Conservation (phyloP, 2,797 vertebrate genomes). For the Limosa lapponica region DNA sequence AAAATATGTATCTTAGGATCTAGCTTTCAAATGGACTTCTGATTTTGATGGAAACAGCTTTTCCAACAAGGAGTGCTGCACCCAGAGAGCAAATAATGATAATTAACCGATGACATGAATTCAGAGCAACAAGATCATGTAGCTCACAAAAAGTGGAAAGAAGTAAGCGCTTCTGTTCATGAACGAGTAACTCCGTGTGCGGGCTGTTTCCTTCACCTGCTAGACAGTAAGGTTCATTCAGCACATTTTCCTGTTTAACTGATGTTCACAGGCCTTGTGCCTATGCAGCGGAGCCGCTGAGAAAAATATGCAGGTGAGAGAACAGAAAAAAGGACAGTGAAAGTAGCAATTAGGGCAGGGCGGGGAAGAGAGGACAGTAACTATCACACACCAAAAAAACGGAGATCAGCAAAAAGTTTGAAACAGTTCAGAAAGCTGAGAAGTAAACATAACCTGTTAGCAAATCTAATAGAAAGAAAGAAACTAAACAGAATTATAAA, state of each 20-base stretch:
- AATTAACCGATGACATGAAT: neutral
- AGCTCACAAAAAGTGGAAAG: neutral
- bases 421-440: neutral
- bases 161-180: neutral
- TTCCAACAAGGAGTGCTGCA: neutral
- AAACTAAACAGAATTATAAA: neutral
- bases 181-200: neutral
- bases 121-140: neutral
- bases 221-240: neutral
- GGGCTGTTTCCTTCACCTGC: neutral
- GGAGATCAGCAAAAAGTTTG: neutral
- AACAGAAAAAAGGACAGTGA: neutral
- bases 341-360: neutral
- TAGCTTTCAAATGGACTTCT: neutral
- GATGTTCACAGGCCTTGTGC: neutral
- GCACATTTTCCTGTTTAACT: neutral
- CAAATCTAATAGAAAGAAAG: neutral
- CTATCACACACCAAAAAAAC: neutral
- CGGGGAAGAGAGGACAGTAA: neutral
- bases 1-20: neutral
- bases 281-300: neutral
- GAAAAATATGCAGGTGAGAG: neutral
- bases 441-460: neutral
- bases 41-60: neutral
- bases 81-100: neutral